phyloP scores from a whole-genome alignment of 2,888 invertebrate genomes.

The Drosophila algonquin region DNA sequence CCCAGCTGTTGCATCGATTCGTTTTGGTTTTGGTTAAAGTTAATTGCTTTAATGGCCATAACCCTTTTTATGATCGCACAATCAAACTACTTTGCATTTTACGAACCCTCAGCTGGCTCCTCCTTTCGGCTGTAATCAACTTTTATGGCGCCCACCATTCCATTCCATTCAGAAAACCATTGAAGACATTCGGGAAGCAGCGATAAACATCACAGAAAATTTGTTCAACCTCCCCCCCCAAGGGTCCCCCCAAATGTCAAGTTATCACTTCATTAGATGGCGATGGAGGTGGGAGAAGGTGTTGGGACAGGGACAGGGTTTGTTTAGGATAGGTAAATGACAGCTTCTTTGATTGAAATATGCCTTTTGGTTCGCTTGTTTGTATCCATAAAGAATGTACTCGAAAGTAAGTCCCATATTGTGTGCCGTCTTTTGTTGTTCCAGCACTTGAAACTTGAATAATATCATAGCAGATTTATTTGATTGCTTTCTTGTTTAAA shows the following conservation, averaged over 20 bases:
- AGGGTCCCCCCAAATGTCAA: conserved; percentile 7
- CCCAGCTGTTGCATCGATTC: conserved; percentile 22
- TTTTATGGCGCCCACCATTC: conserved; percentile 55
- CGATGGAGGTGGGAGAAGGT: not conserved
- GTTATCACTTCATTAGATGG: conserved; percentile 71
- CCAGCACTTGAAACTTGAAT: not conserved
- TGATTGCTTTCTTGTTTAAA: not conserved
- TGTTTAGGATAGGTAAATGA: conserved; percentile 4
- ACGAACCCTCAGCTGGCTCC: conserved; percentile 44
- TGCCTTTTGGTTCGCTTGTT: not conserved
- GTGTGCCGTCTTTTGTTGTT: not conserved
- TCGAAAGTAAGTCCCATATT: not conserved
- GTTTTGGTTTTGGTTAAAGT: conserved; percentile 52
- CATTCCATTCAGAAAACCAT: conserved; percentile 52
- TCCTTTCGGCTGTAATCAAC: conserved; percentile 36
- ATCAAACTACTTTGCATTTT: conserved; percentile 71
- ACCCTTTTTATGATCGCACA: conserved; percentile 64
- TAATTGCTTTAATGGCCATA: conserved; percentile 71
- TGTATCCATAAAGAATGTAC: not conserved
- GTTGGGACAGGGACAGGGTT: conserved; percentile 13
- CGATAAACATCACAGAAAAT: conserved; percentile 69
- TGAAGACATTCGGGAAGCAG: conserved; percentile 53
- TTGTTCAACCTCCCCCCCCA: conserved; percentile 49
- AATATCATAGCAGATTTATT: not conserved
- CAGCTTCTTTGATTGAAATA: conserved; percentile 7